Conservation (phyloP, 2,888 invertebrate species). For the Clepsis dumicolana region DNA sequence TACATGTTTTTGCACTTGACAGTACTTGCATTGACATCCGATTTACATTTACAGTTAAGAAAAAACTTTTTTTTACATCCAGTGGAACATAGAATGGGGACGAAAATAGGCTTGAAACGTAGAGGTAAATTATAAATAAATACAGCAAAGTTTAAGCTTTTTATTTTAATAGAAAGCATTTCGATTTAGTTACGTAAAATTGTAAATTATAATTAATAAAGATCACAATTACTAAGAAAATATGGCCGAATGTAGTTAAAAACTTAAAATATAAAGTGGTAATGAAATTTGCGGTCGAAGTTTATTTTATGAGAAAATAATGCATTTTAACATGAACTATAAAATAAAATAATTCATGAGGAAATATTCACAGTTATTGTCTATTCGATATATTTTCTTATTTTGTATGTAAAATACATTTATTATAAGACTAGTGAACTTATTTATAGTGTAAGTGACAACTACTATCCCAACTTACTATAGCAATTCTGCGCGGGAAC, state of each 20-base stretch:
- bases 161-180: constrained; percentile 37
- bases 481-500: too few relatives aligned
- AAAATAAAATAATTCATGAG: not conserved
- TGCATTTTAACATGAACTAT: too few relatives aligned
- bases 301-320: not conserved
- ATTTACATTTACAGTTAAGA: too few relatives aligned
- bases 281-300: not conserved
- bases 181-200: constrained; percentile 25
- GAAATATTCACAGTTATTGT: constrained; percentile 16
- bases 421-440: constrained; percentile 78
- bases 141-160: constrained; percentile 15
- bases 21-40: too few relatives aligned
- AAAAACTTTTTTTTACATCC: too few relatives aligned
- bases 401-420: constrained; percentile 44
- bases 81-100: too few relatives aligned
- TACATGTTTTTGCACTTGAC: too few relatives aligned
- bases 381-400: not conserved
- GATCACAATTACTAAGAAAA: constrained; percentile 33
- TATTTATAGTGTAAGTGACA: constrained; percentile 56
- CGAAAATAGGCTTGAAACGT: not conserved
- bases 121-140: not conserved
- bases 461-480: too few relatives aligned
- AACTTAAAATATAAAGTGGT: constrained; percentile 4
- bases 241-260: constrained; percentile 35
- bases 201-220: constrained; percentile 14